Evolutionary conservation across 2,888 invertebrate species (phyloP), one percentile per base, ranked within the genome.

Genomic region (Pseudococcus viburni): DNA sequence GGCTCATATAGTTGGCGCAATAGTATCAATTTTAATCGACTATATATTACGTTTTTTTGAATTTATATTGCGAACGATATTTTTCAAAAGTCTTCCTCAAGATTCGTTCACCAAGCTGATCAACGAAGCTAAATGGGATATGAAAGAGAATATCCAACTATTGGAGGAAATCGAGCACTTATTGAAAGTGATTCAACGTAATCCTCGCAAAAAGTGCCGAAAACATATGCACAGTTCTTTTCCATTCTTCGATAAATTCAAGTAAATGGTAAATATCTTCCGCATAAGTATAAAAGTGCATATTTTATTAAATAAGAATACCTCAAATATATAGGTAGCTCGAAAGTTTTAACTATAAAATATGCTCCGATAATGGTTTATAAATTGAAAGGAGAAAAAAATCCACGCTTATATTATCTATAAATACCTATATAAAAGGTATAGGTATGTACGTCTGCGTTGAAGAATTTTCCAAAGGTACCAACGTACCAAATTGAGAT

Each of bases 21-120:
- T 83, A 42, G 11, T 83, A 42, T 83, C 80, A 19, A 83, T 83
- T 83, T 33, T 83, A 83, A 83, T 83, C n/a, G 80, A 42, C 11
- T 83, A 83, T 17, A 83, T 83, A n/a, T 46, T 83, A 73, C 73
- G 73, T 33, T 73, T 73, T 73, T 73, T 73, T 8, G 73, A 73
- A 73, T 33, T 26, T 5, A 46, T 83, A 46, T 12, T 83, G 11
- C n/a, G 26, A 46, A 83, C 46, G 46, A 83, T 83, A 42, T 83
- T 46, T 46, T 83, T 19, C 19, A 83, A 83, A 46, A 19, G 46
- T 33, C 5, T 46, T 46, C 46, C 46, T 8, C 33, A 46, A 11
- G 80, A 83, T 46, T 46, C 46, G 19, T 46, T 15, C 9, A 33
- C 39, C n/a, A 42, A 46, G 19, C 8, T 46, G 42, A 83, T 83